Conservation (phyloP, 2,113 vertebrate genomes). For the Marmota monax region DNA sequence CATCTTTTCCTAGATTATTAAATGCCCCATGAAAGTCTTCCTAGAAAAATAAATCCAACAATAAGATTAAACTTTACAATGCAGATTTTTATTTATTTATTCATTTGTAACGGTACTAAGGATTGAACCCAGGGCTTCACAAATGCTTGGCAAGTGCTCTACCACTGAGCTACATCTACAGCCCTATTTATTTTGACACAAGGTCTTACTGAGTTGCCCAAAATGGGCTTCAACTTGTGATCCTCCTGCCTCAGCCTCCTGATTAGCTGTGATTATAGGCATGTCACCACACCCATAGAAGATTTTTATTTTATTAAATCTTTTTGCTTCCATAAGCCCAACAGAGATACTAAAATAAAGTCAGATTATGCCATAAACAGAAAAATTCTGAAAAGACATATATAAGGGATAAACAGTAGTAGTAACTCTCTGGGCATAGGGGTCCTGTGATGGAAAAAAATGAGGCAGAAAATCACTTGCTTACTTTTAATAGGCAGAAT, state of each 20-base stretch:
- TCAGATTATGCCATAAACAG: background rate
- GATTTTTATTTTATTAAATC: slow-evolving; percentile 45
- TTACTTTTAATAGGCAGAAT: background rate
- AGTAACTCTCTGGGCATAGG: background rate
- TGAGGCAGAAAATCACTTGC: background rate
- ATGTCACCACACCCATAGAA: background rate
- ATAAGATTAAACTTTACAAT: slow-evolving; percentile 47
- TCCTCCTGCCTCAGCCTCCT: background rate
- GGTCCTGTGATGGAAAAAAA: background rate
- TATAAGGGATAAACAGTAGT: background rate
- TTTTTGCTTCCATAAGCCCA: background rate
- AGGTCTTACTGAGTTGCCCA: background rate
- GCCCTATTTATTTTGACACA: background rate
- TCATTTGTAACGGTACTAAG: background rate
- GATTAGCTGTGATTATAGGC: background rate
- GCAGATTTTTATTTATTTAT: slow-evolving; percentile 22
- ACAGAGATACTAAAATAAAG: background rate
- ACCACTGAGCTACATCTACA: background rate
- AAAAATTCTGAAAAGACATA: slow-evolving; percentile 38
- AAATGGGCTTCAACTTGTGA: background rate
- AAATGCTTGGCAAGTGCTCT: background rate
- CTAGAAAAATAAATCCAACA: slow-evolving; percentile 18
- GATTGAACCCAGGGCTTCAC: background rate
- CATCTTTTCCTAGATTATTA: background rate
- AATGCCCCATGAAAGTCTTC: background rate